phyloP scores from a whole-genome alignment of 2,888 invertebrate species.

The Meganola albula region DNA sequence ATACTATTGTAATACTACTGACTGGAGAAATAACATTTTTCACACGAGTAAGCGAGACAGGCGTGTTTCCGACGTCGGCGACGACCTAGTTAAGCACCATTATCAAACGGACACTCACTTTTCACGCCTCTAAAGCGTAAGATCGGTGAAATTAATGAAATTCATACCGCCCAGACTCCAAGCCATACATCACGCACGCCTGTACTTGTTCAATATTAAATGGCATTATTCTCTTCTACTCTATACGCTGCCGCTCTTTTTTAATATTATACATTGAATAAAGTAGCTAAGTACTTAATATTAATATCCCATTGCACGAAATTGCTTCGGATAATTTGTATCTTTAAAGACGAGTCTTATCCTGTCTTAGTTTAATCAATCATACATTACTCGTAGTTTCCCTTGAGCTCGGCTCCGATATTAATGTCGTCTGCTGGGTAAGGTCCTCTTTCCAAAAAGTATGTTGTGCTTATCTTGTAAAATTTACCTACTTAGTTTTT shows the following conservation, averaged over 20 bases:
- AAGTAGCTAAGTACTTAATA: conserved; percentile 29
- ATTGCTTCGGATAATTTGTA: conserved; percentile 27
- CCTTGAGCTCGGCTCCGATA: conserved; percentile 9
- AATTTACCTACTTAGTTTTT: no score
- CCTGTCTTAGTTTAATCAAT: conserved; percentile 17
- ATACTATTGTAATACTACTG: no score
- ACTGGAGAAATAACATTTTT: no score
- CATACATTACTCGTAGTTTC: conserved; percentile 21
- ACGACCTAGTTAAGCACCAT: conserved; percentile 8
- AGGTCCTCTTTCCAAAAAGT: no score
- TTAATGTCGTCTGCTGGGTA: no score
- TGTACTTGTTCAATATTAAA: background rate
- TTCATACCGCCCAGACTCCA: background rate
- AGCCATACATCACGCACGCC: background rate
- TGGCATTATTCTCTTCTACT: conserved; percentile 1
- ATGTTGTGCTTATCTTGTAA: no score
- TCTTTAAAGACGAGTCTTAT: conserved; percentile 14
- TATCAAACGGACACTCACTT: conserved; percentile 1
- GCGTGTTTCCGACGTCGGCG: conserved; percentile 6
- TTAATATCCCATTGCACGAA: conserved; percentile 25
- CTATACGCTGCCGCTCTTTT: background rate
- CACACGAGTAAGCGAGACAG: background rate
- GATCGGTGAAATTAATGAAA: background rate
- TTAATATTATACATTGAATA: conserved; percentile 12
- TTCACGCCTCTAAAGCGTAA: background rate